Evolutionary conservation across 2,888 invertebrate species (phyloP).

Genomic region (Punctoribates punctum): DNA sequence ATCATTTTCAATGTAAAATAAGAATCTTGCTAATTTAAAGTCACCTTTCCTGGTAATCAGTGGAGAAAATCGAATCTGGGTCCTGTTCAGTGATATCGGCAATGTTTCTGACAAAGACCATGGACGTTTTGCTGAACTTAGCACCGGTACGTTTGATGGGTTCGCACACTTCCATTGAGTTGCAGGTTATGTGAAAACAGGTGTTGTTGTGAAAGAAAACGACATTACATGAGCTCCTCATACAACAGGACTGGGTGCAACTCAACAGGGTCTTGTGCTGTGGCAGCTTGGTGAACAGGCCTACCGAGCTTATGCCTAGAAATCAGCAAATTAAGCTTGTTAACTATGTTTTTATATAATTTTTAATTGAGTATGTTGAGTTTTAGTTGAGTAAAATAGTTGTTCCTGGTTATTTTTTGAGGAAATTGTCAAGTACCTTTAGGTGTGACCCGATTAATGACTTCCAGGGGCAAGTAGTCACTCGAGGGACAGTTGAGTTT

Average conservation of each 20-base stretch:
- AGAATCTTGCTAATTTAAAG: no score
- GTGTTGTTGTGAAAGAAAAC: constrained; percentile 70
- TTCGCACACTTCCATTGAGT: constrained; percentile 46
- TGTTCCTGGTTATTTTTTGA: background rate
- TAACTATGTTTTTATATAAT: no score
- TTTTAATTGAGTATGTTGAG: no score
- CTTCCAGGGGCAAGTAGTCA: background rate
- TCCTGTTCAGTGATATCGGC: constrained; percentile 16
- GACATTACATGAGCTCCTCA: constrained; percentile 67
- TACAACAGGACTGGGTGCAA: constrained; percentile 60
- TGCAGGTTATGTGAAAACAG: constrained; percentile 60
- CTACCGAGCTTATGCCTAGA: background rate
- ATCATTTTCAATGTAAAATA: background rate
- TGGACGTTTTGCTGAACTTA: constrained; percentile 47
- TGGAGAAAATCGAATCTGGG: background rate
- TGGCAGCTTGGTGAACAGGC: background rate
- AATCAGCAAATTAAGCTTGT: no score
- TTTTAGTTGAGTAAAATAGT: background rate
- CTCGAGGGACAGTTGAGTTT: constrained; percentile 3
- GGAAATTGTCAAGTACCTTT: background rate
- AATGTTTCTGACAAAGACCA: constrained; percentile 46
- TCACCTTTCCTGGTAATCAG: background rate
- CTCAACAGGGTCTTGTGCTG: background rate
- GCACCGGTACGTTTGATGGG: constrained; percentile 45
- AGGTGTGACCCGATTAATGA: constrained; percentile 1